A percentile compares a stretch with the other conserved stretches of the same genome.
Evolutionary conservation across 2,797 vertebrate species (phyloP).

Genomic region (Dicrostonyx torquatus): DNA sequence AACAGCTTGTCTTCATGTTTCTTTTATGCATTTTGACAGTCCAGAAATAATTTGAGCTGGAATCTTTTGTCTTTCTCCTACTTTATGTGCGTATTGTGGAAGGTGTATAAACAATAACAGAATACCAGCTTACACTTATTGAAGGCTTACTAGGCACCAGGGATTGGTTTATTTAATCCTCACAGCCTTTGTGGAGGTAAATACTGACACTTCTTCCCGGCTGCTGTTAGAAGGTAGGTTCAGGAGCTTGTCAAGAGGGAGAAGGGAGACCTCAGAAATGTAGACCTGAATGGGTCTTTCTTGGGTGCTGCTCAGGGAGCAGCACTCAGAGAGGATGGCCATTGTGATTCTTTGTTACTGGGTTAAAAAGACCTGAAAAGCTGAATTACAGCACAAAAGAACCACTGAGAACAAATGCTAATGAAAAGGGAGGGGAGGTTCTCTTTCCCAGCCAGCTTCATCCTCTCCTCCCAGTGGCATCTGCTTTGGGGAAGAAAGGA

Average conservation of each 20-base stretch:
- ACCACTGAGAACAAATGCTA: neutral
- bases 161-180: slow-evolving; percentile 37
- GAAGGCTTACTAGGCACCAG: neutral
- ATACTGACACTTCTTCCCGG: neutral
- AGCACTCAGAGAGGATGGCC: neutral
- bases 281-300: neutral
- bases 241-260: fast-evolving
- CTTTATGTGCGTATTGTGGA: slow-evolving; percentile 25
- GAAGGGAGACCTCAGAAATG: neutral
- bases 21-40: slow-evolving; percentile 50
- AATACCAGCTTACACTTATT: neutral
- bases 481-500: neutral
- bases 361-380: neutral
- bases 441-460: neutral
- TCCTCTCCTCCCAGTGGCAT: neutral
- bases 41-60: slow-evolving; percentile 43
- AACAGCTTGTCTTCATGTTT: neutral
- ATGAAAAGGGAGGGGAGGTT: neutral
- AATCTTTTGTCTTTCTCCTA: slow-evolving; percentile 48
- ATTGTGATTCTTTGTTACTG: neutral
- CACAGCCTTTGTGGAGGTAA: neutral
- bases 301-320: no score
- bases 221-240: neutral
- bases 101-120: slow-evolving; percentile 48
- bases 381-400: neutral